Evolutionary conservation across 2,113 vertebrate genomes (phyloP), one percentile per base, ranked within the genome.

Genomic region (Mastomys natalensis): DNA sequence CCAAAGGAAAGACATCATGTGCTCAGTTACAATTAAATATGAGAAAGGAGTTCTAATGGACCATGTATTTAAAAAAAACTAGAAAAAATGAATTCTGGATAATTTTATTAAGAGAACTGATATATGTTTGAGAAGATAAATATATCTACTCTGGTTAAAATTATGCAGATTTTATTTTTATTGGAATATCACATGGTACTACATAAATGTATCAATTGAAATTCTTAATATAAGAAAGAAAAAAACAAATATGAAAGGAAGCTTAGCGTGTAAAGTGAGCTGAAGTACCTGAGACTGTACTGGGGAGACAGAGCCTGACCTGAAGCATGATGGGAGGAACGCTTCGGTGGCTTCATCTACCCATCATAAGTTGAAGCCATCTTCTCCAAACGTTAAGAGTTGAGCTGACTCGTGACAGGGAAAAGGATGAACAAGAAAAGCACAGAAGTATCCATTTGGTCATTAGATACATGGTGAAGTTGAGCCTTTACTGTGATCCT

Each of bases 361-460:
- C 2, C 24, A 43, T 84, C 72, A 15, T 37, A 21, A 81, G 5
- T 68, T 53, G 48, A 96, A 91, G 70, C 48, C 11, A 91, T 62
- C 55, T 95, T 89, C 82, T 91, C 3, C n/a, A 91, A 96, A 89
- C n/a, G 19, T 64, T 78, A 70, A 21, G 91, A 80, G 21, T 17
- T 16, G 13, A 19, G 15, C 43, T 82, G 51, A 48, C n/a, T 82
- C 3, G 8, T 53, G 12, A 62, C 3, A n/a, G 1, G 11, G 40
- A 29, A 62, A 19, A 43, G 0, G 29, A 12, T 78, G 17, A 94
- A 29, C 10, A 58, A 72, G 40, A 55, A 6, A 90, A 26, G 7
- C 51, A 34, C 80, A 17, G 24, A 62, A 12, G 64, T 16, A 64
- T 13, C 7, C 22, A 15, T 45, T 87, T 45, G 5, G 31, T 37